Percentiles rank a stretch among this genome's conserved stretches.
Evolutionary conservation across 2,888 invertebrate species (phyloP).

Genomic region (Andrena haemorrhoa): DNA sequence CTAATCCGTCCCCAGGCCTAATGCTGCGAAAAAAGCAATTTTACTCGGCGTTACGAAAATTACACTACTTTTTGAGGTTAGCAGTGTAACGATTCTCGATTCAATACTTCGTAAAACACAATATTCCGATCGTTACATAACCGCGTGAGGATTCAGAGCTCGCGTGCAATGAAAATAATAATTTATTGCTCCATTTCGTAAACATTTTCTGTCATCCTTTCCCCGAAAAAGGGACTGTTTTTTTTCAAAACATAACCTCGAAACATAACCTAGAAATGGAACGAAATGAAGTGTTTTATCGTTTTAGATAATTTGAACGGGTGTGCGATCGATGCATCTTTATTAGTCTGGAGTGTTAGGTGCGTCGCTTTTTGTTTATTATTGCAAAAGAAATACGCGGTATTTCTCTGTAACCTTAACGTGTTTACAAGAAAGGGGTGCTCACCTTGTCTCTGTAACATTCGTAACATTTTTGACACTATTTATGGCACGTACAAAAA

Average conservation of each 20-base stretch:
- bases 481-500: constrained; percentile 76
- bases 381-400: constrained; percentile 30
- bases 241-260: constrained; percentile 65
- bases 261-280: neutral
- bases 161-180: neutral
- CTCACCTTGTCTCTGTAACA: constrained; percentile 68
- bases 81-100: neutral
- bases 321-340: neutral
- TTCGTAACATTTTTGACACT: constrained; percentile 57
- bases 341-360: neutral
- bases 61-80: constrained; percentile 7
- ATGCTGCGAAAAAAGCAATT: constrained; percentile 64
- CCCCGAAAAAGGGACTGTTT: constrained; percentile 20
- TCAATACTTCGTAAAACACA: neutral
- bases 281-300: neutral
- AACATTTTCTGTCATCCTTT: constrained; percentile 66
- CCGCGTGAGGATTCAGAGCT: neutral
- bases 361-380: neutral
- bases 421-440: constrained; percentile 30
- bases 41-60: neutral
- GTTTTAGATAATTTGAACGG: neutral
- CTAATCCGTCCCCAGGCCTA: constrained; percentile 74
- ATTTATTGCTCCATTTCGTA: neutral
- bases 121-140: neutral
- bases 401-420: constrained; percentile 32